phyloP scores from a whole-genome alignment of 2,888 invertebrate genomes.

The Argyresthia goedartella region DNA sequence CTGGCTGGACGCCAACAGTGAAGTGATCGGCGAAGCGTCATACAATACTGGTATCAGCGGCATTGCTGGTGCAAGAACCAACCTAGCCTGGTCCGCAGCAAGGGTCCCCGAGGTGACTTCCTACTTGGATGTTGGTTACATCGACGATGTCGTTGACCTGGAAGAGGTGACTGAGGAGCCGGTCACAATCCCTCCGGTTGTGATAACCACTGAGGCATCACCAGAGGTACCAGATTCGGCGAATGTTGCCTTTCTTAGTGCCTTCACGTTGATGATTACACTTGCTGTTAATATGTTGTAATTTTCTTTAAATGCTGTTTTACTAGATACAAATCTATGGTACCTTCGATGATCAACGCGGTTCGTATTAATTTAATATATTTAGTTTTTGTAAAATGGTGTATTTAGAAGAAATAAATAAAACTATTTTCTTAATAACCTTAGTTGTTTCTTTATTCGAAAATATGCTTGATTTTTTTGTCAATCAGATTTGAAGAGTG shows the following conservation, averaged over 20 bases:
- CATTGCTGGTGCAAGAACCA: constrained; percentile 25
- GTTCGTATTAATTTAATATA: too few relatives aligned
- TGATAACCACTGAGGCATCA: not conserved
- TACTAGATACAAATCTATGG: too few relatives aligned
- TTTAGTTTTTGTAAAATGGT: too few relatives aligned
- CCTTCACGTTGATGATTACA: constrained; percentile 31
- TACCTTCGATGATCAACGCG: too few relatives aligned
- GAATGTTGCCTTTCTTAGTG: constrained; percentile 33
- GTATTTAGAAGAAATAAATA: too few relatives aligned
- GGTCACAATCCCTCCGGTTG: not conserved
- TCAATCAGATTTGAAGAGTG: too few relatives aligned
- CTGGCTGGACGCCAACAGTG: constrained; percentile 34
- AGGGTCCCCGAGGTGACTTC: constrained; percentile 31
- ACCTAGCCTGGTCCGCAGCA: constrained; percentile 32
- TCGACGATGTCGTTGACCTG: constrained; percentile 23
- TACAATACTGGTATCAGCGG: constrained; percentile 29
- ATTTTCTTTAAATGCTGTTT: too few relatives aligned
- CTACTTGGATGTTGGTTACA: constrained; percentile 44
- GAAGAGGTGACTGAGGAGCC: not conserved
- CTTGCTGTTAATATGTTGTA: constrained; percentile 24
- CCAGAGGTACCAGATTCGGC: constrained; percentile 26
- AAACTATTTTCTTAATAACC: too few relatives aligned
- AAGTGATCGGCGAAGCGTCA: constrained; percentile 24
- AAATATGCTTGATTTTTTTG: too few relatives aligned
- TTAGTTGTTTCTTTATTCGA: too few relatives aligned